phyloP scores from a whole-genome alignment of 2,888 invertebrate genomes.

The Trissoscelio sp. region DNA sequence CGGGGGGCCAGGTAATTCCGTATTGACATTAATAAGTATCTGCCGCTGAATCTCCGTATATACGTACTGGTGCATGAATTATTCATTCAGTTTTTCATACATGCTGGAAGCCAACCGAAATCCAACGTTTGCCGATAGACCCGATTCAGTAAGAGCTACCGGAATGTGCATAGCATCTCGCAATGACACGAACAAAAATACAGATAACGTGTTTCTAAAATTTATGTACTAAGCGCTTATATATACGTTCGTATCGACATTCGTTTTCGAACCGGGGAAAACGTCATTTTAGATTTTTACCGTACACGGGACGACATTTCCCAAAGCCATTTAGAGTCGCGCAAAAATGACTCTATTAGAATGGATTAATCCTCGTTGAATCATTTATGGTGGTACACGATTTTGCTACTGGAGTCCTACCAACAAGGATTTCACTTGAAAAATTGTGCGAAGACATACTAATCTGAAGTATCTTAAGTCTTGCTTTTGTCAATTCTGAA shows the following conservation, averaged over 20 bases:
- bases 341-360: constrained; percentile 48
- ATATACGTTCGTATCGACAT: constrained; percentile 52
- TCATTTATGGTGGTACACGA: not conserved
- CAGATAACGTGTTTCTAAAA: constrained; percentile 69
- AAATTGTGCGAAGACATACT: not conserved
- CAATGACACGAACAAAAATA: constrained; percentile 59
- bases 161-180: constrained; percentile 59
- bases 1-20: constrained; percentile 67
- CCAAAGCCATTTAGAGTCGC: constrained; percentile 16
- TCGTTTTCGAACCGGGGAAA: constrained; percentile 34
- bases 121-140: constrained; percentile 64
- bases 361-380: constrained; percentile 14
- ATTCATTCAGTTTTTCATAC: constrained; percentile 68
- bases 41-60: constrained; percentile 63
- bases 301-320: constrained; percentile 25
- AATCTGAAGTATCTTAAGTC: too few relatives aligned
- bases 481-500: too few relatives aligned
- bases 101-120: constrained; percentile 66
- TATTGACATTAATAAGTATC: constrained; percentile 70
- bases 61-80: constrained; percentile 65
- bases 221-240: constrained; percentile 64
- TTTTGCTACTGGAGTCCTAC: not conserved
- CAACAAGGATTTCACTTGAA: not conserved
- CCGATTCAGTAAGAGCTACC: constrained; percentile 68
- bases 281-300: constrained; percentile 2